phyloP scores from a whole-genome alignment of 2,888 invertebrate species.

The Catocala fraxini region DNA sequence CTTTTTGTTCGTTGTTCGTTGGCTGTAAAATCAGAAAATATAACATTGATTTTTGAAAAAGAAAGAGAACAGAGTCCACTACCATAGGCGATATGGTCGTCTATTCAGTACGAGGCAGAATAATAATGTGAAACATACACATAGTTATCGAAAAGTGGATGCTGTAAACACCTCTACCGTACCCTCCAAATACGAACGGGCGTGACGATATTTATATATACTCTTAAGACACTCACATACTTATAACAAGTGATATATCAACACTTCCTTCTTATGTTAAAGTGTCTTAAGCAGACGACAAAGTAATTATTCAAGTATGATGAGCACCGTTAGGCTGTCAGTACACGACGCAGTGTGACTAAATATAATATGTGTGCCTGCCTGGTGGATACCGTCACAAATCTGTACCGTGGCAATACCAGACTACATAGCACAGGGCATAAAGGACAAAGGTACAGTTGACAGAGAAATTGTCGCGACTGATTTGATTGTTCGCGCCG shows the following conservation, averaged over 20 bases:
- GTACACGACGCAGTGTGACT: conserved; percentile 36
- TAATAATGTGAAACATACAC: too few relatives aligned
- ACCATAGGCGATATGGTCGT: too few relatives aligned
- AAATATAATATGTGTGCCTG: conserved; percentile 42
- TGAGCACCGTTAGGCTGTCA: conserved; percentile 41
- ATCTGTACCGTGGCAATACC: conserved; percentile 35
- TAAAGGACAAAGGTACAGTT: conserved; percentile 61
- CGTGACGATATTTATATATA: too few relatives aligned
- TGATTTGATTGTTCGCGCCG: conserved; percentile 77
- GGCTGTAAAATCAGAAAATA: too few relatives aligned
- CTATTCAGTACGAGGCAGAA: too few relatives aligned
- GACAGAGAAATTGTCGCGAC: conserved; percentile 72
- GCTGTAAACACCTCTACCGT: too few relatives aligned
- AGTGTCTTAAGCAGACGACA: conserved; percentile 17
- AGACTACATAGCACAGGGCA: conserved; percentile 17
- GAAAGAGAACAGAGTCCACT: too few relatives aligned
- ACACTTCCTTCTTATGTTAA: conserved; percentile 14
- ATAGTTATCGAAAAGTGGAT: too few relatives aligned
- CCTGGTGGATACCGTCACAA: conserved; percentile 55
- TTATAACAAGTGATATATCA: conserved; percentile 15
- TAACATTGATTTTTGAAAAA: too few relatives aligned
- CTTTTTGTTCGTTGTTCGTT: too few relatives aligned
- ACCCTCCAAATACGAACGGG: too few relatives aligned
- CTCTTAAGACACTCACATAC: neutral
- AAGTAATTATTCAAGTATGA: conserved; percentile 39